These are phyloP conservation scores for Nesogale talazaci DNA, from an alignment of 2,113 vertebrate genomes.

Conservation along the genomic window DNA sequence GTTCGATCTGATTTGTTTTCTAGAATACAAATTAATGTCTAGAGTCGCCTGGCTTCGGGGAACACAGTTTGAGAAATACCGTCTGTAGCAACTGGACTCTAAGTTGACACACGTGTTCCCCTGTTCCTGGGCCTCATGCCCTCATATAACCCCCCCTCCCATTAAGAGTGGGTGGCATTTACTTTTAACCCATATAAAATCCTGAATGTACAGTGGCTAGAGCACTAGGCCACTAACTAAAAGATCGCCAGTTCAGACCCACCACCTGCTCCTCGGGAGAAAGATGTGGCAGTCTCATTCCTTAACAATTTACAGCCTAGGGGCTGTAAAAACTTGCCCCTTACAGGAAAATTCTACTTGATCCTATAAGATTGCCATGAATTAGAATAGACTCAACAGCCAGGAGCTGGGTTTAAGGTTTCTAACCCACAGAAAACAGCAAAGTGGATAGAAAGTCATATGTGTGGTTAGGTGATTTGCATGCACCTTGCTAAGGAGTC, in stretches of 20 bases:
- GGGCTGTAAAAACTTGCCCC: too few species aligned
- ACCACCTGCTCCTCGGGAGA: too few species aligned
- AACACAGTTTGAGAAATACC: not conserved
- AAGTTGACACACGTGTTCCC: not conserved
- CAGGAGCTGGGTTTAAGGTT: too few species aligned
- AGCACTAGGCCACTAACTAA: too few species aligned
- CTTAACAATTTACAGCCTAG: too few species aligned
- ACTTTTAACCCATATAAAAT: not conserved
- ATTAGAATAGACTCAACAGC: too few species aligned
- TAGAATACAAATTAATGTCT: not conserved
- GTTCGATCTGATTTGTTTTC: not conserved
- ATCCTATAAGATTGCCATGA: too few species aligned
- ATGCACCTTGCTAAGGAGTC: not conserved
- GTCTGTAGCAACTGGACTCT: not conserved
- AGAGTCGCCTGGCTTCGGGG: not conserved
- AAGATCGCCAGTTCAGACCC: too few species aligned
- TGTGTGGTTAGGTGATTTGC: not conserved
- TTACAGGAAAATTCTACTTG: too few species aligned
- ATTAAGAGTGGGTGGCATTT: not conserved
- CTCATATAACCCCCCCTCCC: not conserved
- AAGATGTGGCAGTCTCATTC: too few species aligned
- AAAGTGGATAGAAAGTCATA: not conserved
- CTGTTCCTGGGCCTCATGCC: not conserved
- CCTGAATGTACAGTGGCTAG: too few species aligned
- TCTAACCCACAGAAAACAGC: not conserved